phyloP scores from a whole-genome alignment of 2,888 invertebrate genomes.

The Trachelus tabidus region DNA sequence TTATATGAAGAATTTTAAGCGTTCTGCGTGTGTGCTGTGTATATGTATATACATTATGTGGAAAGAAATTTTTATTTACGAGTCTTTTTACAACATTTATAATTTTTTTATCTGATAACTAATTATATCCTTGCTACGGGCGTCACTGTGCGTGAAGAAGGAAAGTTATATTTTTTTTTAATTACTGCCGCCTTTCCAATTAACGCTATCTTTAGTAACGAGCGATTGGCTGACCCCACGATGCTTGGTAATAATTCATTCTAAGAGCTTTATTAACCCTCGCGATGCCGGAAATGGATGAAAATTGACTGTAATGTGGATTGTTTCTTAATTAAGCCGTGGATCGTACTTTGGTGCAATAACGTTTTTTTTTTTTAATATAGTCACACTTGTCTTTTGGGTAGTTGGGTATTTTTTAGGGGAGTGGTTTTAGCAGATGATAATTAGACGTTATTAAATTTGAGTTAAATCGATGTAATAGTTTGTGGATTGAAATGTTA shows the following conservation, averaged over 20 bases:
- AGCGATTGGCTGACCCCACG: neutral
- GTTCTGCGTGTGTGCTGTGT: neutral
- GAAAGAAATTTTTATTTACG: too few species aligned
- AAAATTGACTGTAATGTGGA: neutral
- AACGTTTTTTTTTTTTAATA: neutral
- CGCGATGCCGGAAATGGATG: neutral
- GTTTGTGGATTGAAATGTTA: too few species aligned
- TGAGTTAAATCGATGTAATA: too few species aligned
- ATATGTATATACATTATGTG: neutral
- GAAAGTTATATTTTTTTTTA: neutral
- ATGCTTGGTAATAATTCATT: neutral
- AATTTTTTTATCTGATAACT: neutral
- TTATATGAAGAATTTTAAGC: slow-evolving; percentile 12
- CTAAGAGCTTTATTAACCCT: neutral
- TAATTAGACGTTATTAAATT: neutral
- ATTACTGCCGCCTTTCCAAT: neutral
- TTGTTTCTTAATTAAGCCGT: neutral
- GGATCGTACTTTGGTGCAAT: neutral
- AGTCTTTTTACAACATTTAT: neutral
- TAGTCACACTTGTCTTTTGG: neutral
- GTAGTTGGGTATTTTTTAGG: neutral
- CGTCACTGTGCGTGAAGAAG: neutral
- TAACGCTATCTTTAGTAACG: neutral
- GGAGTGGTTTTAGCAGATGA: neutral
- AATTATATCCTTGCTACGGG: neutral